These are phyloP conservation scores for Desmophyllum pertusum DNA, from an alignment of 92 coral and sea anemone genomes.

Conservation along the genomic window DNA sequence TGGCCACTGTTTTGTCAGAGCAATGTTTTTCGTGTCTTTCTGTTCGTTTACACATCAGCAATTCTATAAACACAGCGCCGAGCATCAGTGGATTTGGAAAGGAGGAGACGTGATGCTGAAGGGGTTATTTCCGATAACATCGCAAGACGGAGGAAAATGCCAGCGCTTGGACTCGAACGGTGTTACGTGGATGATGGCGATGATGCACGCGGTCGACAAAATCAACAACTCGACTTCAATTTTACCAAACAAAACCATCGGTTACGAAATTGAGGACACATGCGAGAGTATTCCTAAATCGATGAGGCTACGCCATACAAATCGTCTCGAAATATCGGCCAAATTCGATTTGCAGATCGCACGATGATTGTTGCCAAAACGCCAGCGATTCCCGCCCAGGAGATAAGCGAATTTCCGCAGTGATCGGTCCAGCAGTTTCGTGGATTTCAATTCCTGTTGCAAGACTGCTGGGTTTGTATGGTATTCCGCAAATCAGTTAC, in stretches of 20 bases:
- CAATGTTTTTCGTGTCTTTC: slow-evolving; percentile 4
- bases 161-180: slow-evolving; percentile 57
- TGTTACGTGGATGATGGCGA: slow-evolving; percentile 73
- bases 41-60: slow-evolving; percentile 25
- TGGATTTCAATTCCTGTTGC: slow-evolving; percentile 91
- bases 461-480: slow-evolving; percentile 82
- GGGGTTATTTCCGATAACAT: slow-evolving; percentile 85
- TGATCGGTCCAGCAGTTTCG: slow-evolving; percentile 92
- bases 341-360: slow-evolving; percentile 76
- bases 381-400: neutral
- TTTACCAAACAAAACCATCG: slow-evolving; percentile 65
- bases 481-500: slow-evolving; percentile 89
- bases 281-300: slow-evolving; percentile 76
- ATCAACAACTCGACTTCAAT: slow-evolving; percentile 68
- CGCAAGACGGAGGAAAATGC: slow-evolving; percentile 62
- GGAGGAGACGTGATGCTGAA: slow-evolving; percentile 76
- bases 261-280: slow-evolving; percentile 90
- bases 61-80: slow-evolving; percentile 10
- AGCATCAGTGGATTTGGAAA: slow-evolving; percentile 36
- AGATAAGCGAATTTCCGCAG: slow-evolving; percentile 60
- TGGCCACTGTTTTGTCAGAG: neutral
- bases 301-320: slow-evolving; percentile 82
- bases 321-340: slow-evolving; percentile 94
- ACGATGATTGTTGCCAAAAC: slow-evolving; percentile 62
- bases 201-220: slow-evolving; percentile 76